Percentiles rank a stretch among this genome's conserved stretches.
Conservation (phyloP, 1,140 invertebrate genomes). For the Drosophila suzukii region DNA sequence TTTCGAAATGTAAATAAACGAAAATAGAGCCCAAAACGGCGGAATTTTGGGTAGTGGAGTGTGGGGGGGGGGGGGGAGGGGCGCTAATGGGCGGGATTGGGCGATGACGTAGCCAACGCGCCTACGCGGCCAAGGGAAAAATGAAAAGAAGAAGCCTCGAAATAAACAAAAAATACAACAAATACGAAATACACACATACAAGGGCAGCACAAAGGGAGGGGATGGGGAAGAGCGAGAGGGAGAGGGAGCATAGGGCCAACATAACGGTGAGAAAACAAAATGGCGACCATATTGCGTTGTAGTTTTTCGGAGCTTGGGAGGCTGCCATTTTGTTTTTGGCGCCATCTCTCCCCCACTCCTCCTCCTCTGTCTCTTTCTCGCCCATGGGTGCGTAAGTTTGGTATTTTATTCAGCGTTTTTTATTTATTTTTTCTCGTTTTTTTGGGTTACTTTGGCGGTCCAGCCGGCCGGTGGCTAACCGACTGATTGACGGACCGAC, state of each 20-base stretch:
- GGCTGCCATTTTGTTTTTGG: conserved; percentile 77
- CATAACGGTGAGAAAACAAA: conserved; percentile 74
- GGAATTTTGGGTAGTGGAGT: conserved; percentile 6
- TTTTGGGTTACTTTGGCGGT: conserved; percentile 21
- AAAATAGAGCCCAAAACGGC: conserved; percentile 55
- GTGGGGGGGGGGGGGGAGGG: neutral
- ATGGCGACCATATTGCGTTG: conserved; percentile 80
- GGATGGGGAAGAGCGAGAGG: conserved; percentile 10
- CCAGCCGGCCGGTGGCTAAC: conserved; percentile 30
- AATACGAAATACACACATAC: conserved; percentile 19
- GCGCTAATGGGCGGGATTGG: neutral
- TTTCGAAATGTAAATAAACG: conserved; percentile 80
- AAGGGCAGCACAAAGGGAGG: conserved; percentile 29
- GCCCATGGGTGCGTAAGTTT: conserved; percentile 13
- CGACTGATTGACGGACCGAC: conserved; percentile 26
- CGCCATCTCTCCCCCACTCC: conserved; percentile 45
- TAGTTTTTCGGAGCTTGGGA: conserved; percentile 65
- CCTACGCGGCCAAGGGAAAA: conserved; percentile 51
- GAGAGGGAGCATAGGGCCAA: conserved; percentile 61
- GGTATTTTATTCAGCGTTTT: conserved; percentile 7
- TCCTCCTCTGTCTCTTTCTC: conserved; percentile 2
- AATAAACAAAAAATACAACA: conserved; percentile 46
- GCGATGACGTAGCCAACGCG: conserved; percentile 70
- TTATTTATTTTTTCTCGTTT: conserved; percentile 7
- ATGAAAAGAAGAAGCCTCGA: conserved; percentile 44